Conservation (phyloP, 2,113 vertebrate species). For the Himantopus leucocephalus region DNA sequence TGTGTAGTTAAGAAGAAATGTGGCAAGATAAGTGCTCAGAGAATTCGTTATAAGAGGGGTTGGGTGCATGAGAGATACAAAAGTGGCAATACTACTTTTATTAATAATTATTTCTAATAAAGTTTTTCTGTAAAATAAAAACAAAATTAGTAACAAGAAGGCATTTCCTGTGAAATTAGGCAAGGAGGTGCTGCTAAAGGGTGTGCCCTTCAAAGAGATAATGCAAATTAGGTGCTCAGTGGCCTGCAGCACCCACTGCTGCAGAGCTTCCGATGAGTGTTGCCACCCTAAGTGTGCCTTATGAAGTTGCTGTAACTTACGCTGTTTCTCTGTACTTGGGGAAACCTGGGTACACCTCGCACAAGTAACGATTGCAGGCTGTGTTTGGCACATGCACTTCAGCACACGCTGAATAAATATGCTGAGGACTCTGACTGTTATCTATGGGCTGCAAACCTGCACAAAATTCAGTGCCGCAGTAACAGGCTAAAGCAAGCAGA, state of each 20-base stretch:
- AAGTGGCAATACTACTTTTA: neutral
- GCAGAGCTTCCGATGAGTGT: neutral
- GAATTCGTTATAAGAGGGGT: neutral
- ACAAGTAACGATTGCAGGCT: neutral
- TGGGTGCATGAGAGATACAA: neutral
- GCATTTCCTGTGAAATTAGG: constrained; percentile 13
- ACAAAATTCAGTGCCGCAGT: neutral
- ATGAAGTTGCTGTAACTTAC: neutral
- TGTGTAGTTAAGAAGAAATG: neutral
- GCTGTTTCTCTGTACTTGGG: neutral
- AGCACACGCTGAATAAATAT: neutral
- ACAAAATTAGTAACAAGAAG: neutral
- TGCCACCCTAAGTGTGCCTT: neutral
- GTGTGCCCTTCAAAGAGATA: neutral
- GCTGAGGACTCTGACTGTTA: neutral
- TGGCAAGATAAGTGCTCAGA: neutral
- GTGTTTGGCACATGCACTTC: neutral
- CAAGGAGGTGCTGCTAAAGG: neutral
- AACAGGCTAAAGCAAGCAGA: neutral
- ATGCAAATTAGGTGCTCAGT: neutral
- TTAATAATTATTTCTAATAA: neutral
- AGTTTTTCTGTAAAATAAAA: neutral
- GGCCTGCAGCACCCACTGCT: neutral
- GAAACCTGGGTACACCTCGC: neutral
- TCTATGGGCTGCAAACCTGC: neutral